Evolutionary conservation across 2,113 vertebrate genomes (phyloP).

Genomic region (Protomyctophum bolini): DNA sequence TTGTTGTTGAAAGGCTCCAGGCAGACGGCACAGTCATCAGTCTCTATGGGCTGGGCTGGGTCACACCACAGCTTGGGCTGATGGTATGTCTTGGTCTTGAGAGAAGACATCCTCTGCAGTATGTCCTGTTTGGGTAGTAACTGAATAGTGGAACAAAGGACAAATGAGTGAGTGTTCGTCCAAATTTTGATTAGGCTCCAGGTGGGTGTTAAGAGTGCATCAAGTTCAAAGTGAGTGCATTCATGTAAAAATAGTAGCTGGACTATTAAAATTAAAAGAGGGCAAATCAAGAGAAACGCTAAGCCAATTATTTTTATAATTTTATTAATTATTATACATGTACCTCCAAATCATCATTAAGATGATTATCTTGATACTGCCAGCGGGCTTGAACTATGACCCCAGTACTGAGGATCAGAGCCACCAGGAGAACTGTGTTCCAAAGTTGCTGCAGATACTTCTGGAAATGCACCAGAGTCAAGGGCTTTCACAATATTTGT

Average conservation of each 20-base stretch:
- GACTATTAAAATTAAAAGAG: background rate
- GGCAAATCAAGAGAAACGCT: background rate
- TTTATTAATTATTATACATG: too few relatives aligned
- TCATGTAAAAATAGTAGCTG: too few relatives aligned
- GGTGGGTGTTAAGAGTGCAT: too few relatives aligned
- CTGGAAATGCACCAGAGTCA: constrained; percentile 61
- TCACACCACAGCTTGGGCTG: constrained; percentile 71
- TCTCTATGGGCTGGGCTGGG: constrained; percentile 65
- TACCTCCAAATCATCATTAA: constrained; percentile 81
- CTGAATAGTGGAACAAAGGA: constrained; percentile 49
- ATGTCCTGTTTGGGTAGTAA: constrained; percentile 85
- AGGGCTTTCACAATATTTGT: background rate
- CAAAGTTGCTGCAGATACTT: constrained; percentile 96
- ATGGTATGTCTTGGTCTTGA: constrained; percentile 86
- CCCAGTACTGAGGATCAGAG: constrained; percentile 89
- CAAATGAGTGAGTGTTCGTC: too few relatives aligned
- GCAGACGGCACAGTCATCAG: constrained; percentile 89
- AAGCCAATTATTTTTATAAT: background rate
- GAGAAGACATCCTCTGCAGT: constrained; percentile 76
- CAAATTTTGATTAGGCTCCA: too few relatives aligned
- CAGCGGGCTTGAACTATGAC: constrained; percentile 92
- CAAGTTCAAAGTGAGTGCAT: too few relatives aligned
- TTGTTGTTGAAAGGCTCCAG: constrained; percentile 91
- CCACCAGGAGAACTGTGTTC: constrained; percentile 92
- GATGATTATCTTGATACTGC: constrained; percentile 81